Base-by-base conservation (phyloP, 2,113 vertebrate genomes). In the Menidia beryllina region DNA sequence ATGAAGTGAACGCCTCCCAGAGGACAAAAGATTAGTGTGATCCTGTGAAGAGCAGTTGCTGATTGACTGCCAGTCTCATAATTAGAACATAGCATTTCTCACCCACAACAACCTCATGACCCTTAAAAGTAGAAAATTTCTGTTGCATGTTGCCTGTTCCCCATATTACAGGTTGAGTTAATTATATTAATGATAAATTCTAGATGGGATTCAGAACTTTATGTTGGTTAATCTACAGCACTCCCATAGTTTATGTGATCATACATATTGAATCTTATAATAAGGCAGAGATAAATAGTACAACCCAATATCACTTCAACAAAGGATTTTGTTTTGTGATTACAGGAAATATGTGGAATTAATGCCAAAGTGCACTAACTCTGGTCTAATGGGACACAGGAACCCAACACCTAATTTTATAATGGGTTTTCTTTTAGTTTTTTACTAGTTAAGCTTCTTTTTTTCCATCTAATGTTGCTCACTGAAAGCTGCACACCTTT, bases 1-100 rank as follows among this genome's bases (percentile, higher is more conserved):
- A 14, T 41, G 3, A 41, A 70, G 72, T 61, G 62, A 70, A 80
- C 58, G 60, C 36, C 50, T 54, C 39, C 48, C 38, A 55, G 21
- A 43, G 38, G 27, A 23, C 25, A 61, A 54, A 17, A 41, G 38
- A 72, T 78, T 60, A 68, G 23, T 49, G 52, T 64, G 63, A 51
- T 59, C 36, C 27, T 10, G 30, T 60, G 26, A 27, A 61, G 58
- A 48, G 27, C 4, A 5, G 34, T 45, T 34, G 10, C 7, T 34
- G 13, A 77, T 17, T 43, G 13, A 15, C 39, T 43, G 13, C 13
- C 13, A 43, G 2, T 43, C 6, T 43, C 10, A 1, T 8, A n/a
- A n/a, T n/a, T 34, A 34, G 2, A 12, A 43, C 15, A 43, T 15
- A 17, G 39, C 17, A 43, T 43, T 43, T 15, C 13, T 43, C 39